Evolutionary conservation across 2,888 invertebrate species (phyloP).

Genomic region (Agrenia bidenticulata): DNA sequence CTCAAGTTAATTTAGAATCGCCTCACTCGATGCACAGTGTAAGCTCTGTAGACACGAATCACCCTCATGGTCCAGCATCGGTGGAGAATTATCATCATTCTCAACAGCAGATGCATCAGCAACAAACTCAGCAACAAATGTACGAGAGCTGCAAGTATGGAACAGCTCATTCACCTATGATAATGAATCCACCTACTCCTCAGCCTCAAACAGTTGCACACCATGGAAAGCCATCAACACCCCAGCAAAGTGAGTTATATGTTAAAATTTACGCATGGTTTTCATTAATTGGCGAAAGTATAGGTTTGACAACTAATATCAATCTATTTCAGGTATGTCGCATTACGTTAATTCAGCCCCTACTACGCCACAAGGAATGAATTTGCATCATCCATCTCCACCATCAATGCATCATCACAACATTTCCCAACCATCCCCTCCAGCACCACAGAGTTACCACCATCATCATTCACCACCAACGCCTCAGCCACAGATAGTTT

Average conservation of each 20-base stretch:
- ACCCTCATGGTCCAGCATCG: conserved; percentile 45
- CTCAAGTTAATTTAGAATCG: conserved; percentile 49
- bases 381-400: conserved; percentile 49
- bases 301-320: background rate
- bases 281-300: no score
- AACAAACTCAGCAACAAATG: conserved; percentile 37
- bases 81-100: conserved; percentile 46
- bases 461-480: conserved; percentile 53
- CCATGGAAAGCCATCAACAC: conserved; percentile 41
- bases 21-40: conserved; percentile 50
- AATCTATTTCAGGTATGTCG: conserved; percentile 16
- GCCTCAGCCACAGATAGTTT: conserved; percentile 47
- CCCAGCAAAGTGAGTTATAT: conserved; percentile 42
- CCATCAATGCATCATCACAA: conserved; percentile 59
- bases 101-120: conserved; percentile 38
- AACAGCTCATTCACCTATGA: conserved; percentile 48
- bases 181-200: conserved; percentile 50
- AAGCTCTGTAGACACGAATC: conserved; percentile 43
- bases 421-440: conserved; percentile 50
- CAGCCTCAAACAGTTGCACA: conserved; percentile 37
- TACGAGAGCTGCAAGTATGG: conserved; percentile 39
- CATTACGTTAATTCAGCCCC: conserved; percentile 48
- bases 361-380: conserved; percentile 48
- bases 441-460: conserved; percentile 48
- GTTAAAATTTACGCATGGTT: background rate